Conservation (phyloP, 2,797 vertebrate species). For the Tragopan temminckii region DNA sequence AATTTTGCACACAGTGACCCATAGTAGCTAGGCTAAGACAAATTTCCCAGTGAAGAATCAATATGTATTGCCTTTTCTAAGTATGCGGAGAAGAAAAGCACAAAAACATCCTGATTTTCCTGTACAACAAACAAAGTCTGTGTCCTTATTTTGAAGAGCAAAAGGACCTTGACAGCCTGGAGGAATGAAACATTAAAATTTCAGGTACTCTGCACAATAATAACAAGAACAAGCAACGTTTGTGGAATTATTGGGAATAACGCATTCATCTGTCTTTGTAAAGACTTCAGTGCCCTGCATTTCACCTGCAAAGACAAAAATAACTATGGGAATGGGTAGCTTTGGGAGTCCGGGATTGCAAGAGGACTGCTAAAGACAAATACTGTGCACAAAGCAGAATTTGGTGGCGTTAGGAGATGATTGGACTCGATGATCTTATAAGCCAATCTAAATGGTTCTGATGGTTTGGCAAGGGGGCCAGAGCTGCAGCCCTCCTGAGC, state of each 20-base stretch:
- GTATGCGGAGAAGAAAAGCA: background rate
- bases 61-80: background rate
- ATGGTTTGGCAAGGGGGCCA: background rate
- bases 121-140: background rate
- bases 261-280: background rate
- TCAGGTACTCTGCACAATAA: background rate
- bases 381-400: rapidly evolving
- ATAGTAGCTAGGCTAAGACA: background rate
- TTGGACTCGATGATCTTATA: background rate
- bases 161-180: background rate
- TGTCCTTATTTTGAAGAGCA: background rate
- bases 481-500: background rate
- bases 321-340: background rate
- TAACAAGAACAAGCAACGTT: background rate
- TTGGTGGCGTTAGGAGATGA: background rate
- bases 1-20: background rate
- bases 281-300: background rate
- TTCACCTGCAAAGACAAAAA: background rate
- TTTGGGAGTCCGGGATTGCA: background rate
- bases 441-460: background rate
- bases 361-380: background rate
- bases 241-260: background rate
- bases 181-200: constrained; percentile 15
- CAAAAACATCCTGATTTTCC: background rate
- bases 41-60: background rate